Base-by-base conservation (phyloP, 2,113 vertebrate species). In the Tragelaphus strepsiceros region DNA sequence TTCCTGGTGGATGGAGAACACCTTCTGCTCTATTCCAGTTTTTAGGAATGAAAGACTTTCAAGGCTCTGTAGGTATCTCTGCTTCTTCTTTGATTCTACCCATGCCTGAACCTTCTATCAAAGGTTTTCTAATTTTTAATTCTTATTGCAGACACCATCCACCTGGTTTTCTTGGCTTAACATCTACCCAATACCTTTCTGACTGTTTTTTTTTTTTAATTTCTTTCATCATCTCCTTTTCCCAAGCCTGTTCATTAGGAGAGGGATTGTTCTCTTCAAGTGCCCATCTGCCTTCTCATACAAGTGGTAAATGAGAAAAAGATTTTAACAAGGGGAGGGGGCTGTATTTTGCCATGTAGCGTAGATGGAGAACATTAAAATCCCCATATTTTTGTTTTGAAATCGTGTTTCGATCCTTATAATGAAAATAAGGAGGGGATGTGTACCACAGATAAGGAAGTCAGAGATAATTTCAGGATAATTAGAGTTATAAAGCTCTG, bases 121-220 rank as follows among this genome's bases (percentile, higher is more conserved):
- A 86, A 92, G 90, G 9, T 46, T 97, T 97, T 86, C 81, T 94
- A 59, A 59, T 64, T 96, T 97, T 95, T 74, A 93, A 77, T 96
- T 96, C 88, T 91, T 93, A 58, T 8, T 43, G 28, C 35, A 96
- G 58, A 54, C 9, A 9, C 30, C 53, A 53, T 89, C 64, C 49
- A 64, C 78, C 61, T 74, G 82, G 17, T 6, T 96, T 71, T 43
- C 86, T 85, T 94, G 88, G 61, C 61, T 17, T 95, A 32, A 39
- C 16, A 54, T 86, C 67, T 85, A 43, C 46, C 53, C 35, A 78
- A 6, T 35, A 46, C 5, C 91, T 94, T 64, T 93, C 61, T 53
- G 43, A 32, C 67, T 71, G 1, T 88, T 95, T 92, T 19, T 21
- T n/a, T 4, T 4, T 88, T 95, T 90, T 21, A 71, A 19, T 64